These are phyloP conservation scores for Trachymyrmex septentrionalis DNA, from an alignment of 1,140 invertebrate species.

Conservation along the genomic window DNA sequence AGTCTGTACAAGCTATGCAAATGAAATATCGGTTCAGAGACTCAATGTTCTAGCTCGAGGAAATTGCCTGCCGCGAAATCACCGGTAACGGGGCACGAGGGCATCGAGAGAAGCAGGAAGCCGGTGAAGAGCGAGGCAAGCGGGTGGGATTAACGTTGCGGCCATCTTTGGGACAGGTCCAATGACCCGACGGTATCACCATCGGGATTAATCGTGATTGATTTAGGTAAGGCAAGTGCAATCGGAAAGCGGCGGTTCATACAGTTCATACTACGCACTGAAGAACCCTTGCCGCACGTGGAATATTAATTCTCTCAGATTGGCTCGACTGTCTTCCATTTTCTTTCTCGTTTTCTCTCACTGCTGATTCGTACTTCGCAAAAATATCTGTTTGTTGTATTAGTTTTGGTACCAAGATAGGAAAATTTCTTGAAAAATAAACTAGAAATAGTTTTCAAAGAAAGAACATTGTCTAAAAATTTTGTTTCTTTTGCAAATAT, in stretches of 20 bases:
- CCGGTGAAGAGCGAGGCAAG: constrained; percentile 3
- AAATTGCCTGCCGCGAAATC: constrained; percentile 55
- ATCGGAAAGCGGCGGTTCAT: constrained; percentile 26
- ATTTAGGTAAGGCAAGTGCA: constrained; percentile 68
- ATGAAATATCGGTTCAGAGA: constrained; percentile 73
- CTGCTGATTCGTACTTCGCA: background rate
- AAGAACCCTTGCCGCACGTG: constrained; percentile 34
- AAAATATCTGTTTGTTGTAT: background rate
- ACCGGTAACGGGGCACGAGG: constrained; percentile 16
- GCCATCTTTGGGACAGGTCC: constrained; percentile 68
- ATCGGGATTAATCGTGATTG: constrained; percentile 79
- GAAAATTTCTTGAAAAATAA: constrained; percentile 25
- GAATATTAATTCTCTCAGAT: constrained; percentile 53
- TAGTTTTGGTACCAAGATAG: background rate
- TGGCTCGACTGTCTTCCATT: constrained; percentile 7
- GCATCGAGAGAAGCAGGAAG: constrained; percentile 2
- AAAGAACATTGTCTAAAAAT: background rate
- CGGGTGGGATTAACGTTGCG: constrained; percentile 72
- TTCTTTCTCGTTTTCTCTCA: background rate
- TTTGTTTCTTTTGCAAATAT: background rate
- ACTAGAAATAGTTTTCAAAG: background rate
- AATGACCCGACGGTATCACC: constrained; percentile 65
- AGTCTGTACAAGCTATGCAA: constrained; percentile 68
- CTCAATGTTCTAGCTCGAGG: background rate
- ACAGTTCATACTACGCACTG: background rate